These are phyloP conservation scores for Scaptomyza montana DNA, from an alignment of 1,140 invertebrate species.

Conservation along the genomic window DNA sequence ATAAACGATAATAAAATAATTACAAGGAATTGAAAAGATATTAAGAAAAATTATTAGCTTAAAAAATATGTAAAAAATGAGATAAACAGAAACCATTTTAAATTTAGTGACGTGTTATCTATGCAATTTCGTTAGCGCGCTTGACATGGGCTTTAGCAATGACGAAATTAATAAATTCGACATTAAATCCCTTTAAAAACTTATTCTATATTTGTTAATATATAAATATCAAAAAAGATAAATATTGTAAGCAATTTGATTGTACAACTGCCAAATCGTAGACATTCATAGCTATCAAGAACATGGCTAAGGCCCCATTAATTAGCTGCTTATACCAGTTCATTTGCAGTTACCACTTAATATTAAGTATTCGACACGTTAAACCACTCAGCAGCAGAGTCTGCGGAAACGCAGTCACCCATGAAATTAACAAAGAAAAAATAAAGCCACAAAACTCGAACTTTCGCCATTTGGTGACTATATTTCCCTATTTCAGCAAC, in stretches of 20 bases:
- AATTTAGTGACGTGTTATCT: too few species aligned
- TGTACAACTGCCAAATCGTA: not conserved
- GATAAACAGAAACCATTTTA: too few species aligned
- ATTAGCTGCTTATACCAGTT: conserved; percentile 4
- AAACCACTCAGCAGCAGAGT: conserved; percentile 25
- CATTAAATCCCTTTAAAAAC: too few species aligned
- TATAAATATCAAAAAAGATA: too few species aligned
- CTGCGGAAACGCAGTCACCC: conserved; percentile 16
- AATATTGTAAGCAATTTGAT: not conserved
- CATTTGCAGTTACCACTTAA: conserved; percentile 11
- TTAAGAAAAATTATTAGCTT: too few species aligned
- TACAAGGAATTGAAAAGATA: too few species aligned
- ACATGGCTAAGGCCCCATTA: not conserved
- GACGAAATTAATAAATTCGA: too few species aligned
- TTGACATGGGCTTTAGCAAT: too few species aligned
- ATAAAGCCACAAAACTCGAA: not conserved
- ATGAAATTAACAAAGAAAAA: conserved; percentile 7
- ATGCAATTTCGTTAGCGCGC: too few species aligned
- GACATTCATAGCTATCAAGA: not conserved
- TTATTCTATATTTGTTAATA: too few species aligned
- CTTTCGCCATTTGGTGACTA: conserved; percentile 30
- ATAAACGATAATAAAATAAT: too few species aligned
- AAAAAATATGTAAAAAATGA: too few species aligned
- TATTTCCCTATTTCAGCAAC: conserved; percentile 5
- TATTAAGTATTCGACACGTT: conserved; percentile 45